Evolutionary conservation across 53 echinoderm and acorn worm species (phyloP), one percentile per base, ranked within the genome.

Genomic region (Apostichopus leukothele): DNA sequence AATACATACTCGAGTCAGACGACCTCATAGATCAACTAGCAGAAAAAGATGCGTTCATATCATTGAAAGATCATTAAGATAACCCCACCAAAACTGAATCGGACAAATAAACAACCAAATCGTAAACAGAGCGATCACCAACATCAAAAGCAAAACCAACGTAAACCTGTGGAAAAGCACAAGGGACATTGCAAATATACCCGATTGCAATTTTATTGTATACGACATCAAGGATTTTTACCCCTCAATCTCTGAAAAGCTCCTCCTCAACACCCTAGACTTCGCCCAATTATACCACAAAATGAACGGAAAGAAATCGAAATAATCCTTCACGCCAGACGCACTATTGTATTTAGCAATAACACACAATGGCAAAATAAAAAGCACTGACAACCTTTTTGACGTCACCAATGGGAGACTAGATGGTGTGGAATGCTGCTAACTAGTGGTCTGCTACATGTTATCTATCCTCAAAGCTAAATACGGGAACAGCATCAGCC

Each of bases 1-100:
- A 27, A 27, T 27, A 50, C 19, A 13, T 11, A 18, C n/a, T 76
- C n/a, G 77, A 77, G 9, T 52, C 4, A 60, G 88, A 88, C 10
- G 88, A 88, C 50, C 59, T 59, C 51, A 76, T 88, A 60, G 77
- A 88, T 16, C 57, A 60, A 12, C 21, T 76, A 74, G 76, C 77
- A 54, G 88, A 88, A 54, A 88, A 76, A 77, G 76, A 76, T 4
- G 77, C 77, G 13, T 88, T 76, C 25, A 18, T 88, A 2, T 88
- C 88, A 77, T 57, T 85, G 27, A 85, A 85, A 85, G 68, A 66
- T 14, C 66, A 85, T 26, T 66, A 85, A 85, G 85, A 85, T 26
- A 85, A 85, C 85, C 63, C 39, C 25, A 63, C 66, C 22, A 85
- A 85, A 66, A 25, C 67, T 4, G 85, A 85, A 85, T 85, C 39